Base-by-base conservation (phyloP, 2,113 vertebrate genomes). In the Carollia perspicillata region DNA sequence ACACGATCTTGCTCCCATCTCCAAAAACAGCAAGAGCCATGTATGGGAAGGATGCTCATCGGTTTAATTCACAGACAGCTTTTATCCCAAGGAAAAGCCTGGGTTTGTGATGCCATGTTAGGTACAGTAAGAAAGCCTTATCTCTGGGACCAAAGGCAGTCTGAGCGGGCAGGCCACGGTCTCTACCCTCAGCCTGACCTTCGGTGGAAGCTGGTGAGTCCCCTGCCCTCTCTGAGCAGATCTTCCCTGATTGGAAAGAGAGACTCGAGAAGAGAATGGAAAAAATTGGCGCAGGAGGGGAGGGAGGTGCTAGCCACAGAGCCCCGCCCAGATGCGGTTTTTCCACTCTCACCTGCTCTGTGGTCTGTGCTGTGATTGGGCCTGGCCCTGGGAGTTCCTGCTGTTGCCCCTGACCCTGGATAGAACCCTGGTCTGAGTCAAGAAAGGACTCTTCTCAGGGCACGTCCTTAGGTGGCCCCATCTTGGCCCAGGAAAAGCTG, bases 111-210 rank as follows among this genome's bases (percentile, higher is more conserved):
- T 17, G 66, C n/a, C 5, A 0, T 0, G 10, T 71, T 35, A 0
- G 2, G 11, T 37, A 7, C 12, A 0, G 17, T 11, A 17, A 47
- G 17, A 17, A 53, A 53, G 18, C 2, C 42, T 80, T 0, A 0
- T 72, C 37, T 49, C 60, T 17, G 5, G 37, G 18, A 26, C 30
- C 2, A 8, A 44, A 71, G 69, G 33, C 13, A 30, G 84, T 8
- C 10, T 0, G 35, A 26, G 75, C 2, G 6, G n/a, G 49, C 3
- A 5, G 81, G 17, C 47, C 0, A 0, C 1, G 20, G 42, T 11
- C 58, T n/a, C 22, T 33, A 3, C 16, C 53, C 68, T 60, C 17
- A 9, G 69, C 30, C 83, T 33, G 83, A 23, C 3, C 8, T 7
- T 2, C 0, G 9, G 22, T 5, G 17, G 84, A 9, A 72, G 47